Percentiles rank a stretch among this genome's conserved stretches.
These are phyloP conservation scores for Dreissena rostriformis DNA, from an alignment of 1,140 invertebrate genomes.

Conservation along the genomic window DNA sequence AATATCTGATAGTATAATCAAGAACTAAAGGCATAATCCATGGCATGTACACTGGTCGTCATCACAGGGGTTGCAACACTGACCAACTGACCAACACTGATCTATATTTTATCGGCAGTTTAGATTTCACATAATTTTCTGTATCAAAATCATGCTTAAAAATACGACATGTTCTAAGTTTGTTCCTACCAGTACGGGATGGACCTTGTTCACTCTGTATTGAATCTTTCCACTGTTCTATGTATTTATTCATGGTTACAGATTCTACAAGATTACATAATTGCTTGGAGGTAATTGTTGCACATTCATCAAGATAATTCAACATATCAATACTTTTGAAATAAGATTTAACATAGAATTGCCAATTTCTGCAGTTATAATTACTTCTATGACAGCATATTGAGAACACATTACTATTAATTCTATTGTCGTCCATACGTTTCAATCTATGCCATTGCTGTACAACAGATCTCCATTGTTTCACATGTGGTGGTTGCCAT, in stretches of 20 bases:
- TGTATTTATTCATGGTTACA: background rate
- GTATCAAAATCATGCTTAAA: slow-evolving; percentile 17
- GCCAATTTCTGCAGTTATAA: background rate
- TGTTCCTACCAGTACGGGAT: slow-evolving; percentile 3
- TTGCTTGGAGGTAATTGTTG: background rate
- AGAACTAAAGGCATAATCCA: too few species aligned
- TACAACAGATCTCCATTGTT: slow-evolving; percentile 17
- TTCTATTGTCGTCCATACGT: background rate
- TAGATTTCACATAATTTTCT: slow-evolving; percentile 4
- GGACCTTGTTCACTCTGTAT: slow-evolving; percentile 3
- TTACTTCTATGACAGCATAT: background rate
- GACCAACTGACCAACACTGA: too few species aligned
- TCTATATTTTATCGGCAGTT: slow-evolving; percentile 11
- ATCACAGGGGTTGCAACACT: too few species aligned
- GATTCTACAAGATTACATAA: background rate
- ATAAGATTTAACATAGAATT: background rate
- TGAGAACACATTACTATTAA: background rate
- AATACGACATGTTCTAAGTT: slow-evolving; percentile 24
- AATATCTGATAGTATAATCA: too few species aligned
- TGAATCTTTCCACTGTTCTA: slow-evolving; percentile 15
- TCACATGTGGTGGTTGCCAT: slow-evolving; percentile 8
- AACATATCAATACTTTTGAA: background rate
- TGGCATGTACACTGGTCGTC: too few species aligned
- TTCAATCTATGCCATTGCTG: slow-evolving; percentile 4
- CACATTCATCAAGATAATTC: background rate